These are phyloP conservation scores for Notarius lentiginosus DNA, from an alignment of 2,113 vertebrate genomes.

Conservation along the genomic window DNA sequence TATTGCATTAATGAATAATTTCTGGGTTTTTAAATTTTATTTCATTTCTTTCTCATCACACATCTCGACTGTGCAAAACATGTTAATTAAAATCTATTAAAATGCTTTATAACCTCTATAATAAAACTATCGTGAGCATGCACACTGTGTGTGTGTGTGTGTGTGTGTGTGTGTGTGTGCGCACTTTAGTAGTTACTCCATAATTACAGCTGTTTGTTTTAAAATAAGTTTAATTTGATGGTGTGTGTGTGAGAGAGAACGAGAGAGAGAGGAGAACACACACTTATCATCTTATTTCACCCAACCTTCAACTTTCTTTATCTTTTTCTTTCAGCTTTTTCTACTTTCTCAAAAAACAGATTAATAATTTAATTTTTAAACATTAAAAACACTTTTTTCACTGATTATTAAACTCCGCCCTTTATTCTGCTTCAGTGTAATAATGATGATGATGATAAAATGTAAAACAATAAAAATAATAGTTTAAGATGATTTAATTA, in stretches of 20 bases:
- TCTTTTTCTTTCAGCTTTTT: background rate
- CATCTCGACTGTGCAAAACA: too few relatives aligned
- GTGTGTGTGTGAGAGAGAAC: background rate
- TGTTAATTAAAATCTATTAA: background rate
- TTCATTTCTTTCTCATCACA: background rate
- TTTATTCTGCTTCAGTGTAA: background rate
- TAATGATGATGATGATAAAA: background rate
- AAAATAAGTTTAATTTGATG: slow-evolving; percentile 31
- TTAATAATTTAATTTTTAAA: background rate
- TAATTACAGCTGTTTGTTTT: slow-evolving; percentile 31
- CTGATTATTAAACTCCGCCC: background rate
- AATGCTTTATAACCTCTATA: background rate
- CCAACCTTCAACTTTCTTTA: slow-evolving; percentile 22
- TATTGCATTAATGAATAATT: background rate
- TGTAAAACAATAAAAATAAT: background rate
- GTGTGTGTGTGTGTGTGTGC: slow-evolving; percentile 8
- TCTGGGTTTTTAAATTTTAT: background rate
- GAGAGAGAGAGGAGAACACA: background rate
- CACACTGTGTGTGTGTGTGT: background rate
- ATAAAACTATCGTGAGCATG: background rate
- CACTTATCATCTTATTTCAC: slow-evolving; percentile 12
- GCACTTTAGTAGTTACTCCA: slow-evolving; percentile 9
- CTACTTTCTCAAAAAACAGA: background rate
- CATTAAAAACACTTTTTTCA: too few relatives aligned
- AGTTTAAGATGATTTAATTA: background rate